Evolutionary conservation across 2,888 invertebrate genomes (phyloP).

Genomic region (Ophion ellenae): DNA sequence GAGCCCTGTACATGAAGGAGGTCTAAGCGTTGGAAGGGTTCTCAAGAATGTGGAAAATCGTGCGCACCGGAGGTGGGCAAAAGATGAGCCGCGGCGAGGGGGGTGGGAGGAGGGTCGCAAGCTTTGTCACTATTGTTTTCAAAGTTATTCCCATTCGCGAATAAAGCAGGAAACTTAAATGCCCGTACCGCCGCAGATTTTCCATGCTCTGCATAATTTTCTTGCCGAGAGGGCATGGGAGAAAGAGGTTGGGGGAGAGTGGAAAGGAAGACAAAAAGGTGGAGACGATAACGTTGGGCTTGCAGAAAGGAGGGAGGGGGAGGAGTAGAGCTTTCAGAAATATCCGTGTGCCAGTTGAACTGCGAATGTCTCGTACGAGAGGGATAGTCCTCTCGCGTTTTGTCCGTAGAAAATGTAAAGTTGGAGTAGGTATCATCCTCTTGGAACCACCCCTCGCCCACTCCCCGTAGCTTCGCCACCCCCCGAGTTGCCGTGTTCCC

Average conservation of each 20-base stretch:
- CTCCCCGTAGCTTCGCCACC: not conserved
- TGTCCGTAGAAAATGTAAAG: conserved; percentile 49
- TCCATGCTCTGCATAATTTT: conserved; percentile 55
- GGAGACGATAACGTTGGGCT: no score
- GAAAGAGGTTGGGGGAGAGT: conserved; percentile 23
- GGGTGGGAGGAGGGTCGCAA: not conserved
- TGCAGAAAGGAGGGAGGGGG: conserved; percentile 10
- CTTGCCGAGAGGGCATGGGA: conserved; percentile 5
- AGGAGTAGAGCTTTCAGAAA: conserved; percentile 43
- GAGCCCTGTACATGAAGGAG: not conserved
- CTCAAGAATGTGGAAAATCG: conserved; percentile 13
- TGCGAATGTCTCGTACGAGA: conserved; percentile 46
- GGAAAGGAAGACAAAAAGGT: conserved; percentile 36
- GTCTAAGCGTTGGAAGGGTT: not conserved
- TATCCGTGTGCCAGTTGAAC: conserved; percentile 51
- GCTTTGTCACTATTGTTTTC: conserved; percentile 50
- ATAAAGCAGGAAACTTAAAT: conserved; percentile 54
- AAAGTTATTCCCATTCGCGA: conserved; percentile 50
- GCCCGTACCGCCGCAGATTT: conserved; percentile 3
- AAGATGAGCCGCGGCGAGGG: no score
- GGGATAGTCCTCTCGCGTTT: conserved; percentile 23
- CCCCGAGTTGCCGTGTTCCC: conserved; percentile 38
- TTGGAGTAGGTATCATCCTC: conserved; percentile 55
- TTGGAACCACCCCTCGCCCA: no score
- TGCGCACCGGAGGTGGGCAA: not conserved